These are phyloP conservation scores for Myioborus melanocephalus DNA, from an alignment of 2,797 vertebrate species.

Conservation along the genomic window DNA sequence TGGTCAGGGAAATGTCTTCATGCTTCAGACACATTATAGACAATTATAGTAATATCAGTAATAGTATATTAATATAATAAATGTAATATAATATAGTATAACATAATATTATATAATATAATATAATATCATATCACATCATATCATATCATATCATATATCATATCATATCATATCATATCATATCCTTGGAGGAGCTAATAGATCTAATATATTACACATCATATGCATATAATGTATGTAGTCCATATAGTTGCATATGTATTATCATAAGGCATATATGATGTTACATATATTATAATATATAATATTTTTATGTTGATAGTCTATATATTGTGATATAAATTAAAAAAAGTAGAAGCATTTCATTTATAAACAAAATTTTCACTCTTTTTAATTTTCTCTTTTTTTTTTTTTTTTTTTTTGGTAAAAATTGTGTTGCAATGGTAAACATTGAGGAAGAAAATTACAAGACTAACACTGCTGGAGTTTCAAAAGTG, in stretches of 20 bases:
- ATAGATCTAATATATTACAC: not conserved
- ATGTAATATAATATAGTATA: too few relatives aligned
- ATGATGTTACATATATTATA: not conserved
- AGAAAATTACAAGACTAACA: not conserved
- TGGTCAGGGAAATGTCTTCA: not conserved
- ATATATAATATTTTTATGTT: not conserved
- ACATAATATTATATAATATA: too few relatives aligned
- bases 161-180: too few relatives aligned
- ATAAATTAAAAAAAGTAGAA: not conserved
- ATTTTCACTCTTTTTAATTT: not conserved
- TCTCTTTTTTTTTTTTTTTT: not conserved
- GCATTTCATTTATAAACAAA: not conserved
- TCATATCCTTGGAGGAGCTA: not conserved
- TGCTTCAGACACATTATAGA: not conserved
- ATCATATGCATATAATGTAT: too few relatives aligned
- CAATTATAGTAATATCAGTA: not conserved
- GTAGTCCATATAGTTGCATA: not conserved
- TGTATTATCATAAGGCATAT: not conserved
- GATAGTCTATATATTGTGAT: not conserved
- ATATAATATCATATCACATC: too few relatives aligned
- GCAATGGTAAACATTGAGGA: not conserved
- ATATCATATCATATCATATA: too few relatives aligned
- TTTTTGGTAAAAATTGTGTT: not conserved
- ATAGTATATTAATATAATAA: not conserved
- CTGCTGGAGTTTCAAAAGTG: not conserved